Percentiles rank a stretch among this genome's conserved stretches.
Conservation (phyloP, 2,113 vertebrate species). For the Brienomyrus longianalis region DNA sequence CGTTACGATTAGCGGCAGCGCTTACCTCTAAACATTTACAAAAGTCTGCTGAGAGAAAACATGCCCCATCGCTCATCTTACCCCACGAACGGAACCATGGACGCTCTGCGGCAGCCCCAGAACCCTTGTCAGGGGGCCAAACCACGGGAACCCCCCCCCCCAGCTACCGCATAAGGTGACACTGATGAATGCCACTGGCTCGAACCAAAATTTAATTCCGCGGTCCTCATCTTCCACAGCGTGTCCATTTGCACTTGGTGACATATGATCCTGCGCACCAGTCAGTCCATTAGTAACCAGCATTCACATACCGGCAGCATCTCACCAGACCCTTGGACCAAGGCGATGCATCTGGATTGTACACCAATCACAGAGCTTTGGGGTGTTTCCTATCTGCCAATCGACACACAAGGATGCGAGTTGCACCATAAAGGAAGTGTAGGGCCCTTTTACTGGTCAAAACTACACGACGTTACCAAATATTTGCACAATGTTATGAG, state of each 20-base stretch:
- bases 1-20: neutral
- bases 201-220: neutral
- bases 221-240: neutral
- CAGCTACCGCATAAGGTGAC: neutral
- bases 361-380: conserved; percentile 26
- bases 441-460: neutral
- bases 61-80: neutral
- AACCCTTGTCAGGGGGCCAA: neutral
- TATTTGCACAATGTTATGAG: conserved; percentile 34
- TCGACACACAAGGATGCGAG: conserved; percentile 30
- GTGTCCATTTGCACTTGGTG: neutral
- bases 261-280: conserved; percentile 31
- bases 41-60: neutral
- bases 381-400: conserved; percentile 27
- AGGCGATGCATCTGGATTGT: conserved; percentile 17
- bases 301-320: neutral
- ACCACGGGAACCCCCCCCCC: too few species aligned
- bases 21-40: neutral
- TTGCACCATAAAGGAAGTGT: conserved; percentile 7
- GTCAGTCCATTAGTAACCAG: conserved; percentile 26
- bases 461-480: conserved; percentile 18
- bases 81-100: neutral
- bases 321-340: neutral
- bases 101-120: neutral
- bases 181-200: neutral